These are phyloP conservation scores for Pecten maximus DNA, from an alignment of 2,888 invertebrate genomes.

Conservation along the genomic window DNA sequence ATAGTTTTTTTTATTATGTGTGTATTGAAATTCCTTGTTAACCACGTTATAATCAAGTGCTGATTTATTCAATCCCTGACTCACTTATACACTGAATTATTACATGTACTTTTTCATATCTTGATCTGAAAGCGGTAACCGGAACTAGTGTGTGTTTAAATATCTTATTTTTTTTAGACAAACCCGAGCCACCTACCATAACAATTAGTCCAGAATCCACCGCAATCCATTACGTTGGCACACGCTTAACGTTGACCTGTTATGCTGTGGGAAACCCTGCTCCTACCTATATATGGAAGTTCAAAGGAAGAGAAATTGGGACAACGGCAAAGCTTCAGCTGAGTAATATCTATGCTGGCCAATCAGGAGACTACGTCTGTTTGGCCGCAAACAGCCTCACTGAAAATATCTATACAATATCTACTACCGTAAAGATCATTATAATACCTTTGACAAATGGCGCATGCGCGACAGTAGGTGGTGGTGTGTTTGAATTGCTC, in stretches of 20 bases:
- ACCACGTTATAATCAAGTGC: too few relatives aligned
- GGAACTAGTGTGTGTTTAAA: too few relatives aligned
- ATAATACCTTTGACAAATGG: too few relatives aligned
- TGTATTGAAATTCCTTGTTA: too few relatives aligned
- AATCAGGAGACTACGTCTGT: conserved; percentile 49
- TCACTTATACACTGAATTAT: too few relatives aligned
- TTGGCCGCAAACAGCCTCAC: conserved; percentile 43
- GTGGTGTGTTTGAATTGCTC: too few relatives aligned
- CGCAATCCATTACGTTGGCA: conserved; percentile 30
- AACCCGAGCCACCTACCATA: conserved; percentile 21
- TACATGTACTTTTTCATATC: too few relatives aligned
- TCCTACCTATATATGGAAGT: not conserved
- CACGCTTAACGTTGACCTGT: conserved; percentile 39
- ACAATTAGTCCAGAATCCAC: not conserved
- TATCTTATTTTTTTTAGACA: too few relatives aligned
- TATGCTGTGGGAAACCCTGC: conserved; percentile 44
- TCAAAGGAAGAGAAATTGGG: not conserved
- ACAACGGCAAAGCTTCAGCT: not conserved
- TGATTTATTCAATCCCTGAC: too few relatives aligned
- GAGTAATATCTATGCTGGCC: not conserved
- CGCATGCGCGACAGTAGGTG: too few relatives aligned
- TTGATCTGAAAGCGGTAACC: too few relatives aligned
- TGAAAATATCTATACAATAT: conserved; percentile 12
- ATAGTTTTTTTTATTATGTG: too few relatives aligned
- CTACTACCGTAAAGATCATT: not conserved